A percentile compares a stretch with the other conserved stretches of the same genome.
phyloP scores from a whole-genome alignment of 2,797 vertebrate species.

The Adrianichthys oophorus region DNA sequence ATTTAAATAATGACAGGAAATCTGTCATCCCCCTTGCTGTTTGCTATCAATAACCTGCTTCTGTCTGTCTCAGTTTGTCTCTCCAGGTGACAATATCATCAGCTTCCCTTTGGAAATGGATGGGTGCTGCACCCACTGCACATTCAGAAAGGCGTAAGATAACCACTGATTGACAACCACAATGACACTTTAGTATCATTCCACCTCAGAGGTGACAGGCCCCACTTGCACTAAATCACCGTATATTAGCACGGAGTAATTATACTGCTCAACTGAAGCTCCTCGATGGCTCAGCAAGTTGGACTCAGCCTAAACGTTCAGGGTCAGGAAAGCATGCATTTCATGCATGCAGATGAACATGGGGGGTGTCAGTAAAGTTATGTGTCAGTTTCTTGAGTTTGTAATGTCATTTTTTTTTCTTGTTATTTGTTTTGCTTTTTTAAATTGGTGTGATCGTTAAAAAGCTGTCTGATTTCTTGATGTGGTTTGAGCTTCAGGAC shows the following conservation, averaged over 20 bases:
- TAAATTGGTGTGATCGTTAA: too few species aligned
- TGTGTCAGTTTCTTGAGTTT: too few species aligned
- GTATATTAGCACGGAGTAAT: conserved; percentile 56
- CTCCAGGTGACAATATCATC: conserved; percentile 53
- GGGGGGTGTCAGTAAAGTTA: too few species aligned
- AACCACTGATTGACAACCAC: conserved; percentile 53
- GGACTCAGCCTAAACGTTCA: conserved; percentile 21
- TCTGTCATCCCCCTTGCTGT: conserved; percentile 38
- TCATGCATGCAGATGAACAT: conserved; percentile 13
- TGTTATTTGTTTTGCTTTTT: too few species aligned
- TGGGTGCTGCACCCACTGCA: conserved; percentile 27
- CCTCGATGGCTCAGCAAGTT: conserved; percentile 31
- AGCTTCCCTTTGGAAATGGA: conserved; percentile 46
- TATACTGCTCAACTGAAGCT: conserved; percentile 54
- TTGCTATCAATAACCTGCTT: conserved; percentile 39
- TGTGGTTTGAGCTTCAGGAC: too few species aligned
- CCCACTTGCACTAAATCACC: conserved; percentile 41
- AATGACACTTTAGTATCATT: conserved; percentile 42
- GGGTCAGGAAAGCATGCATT: conserved; percentile 17
- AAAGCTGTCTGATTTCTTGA: too few species aligned
- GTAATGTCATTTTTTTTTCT: too few species aligned
- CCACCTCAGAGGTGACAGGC: conserved; percentile 51
- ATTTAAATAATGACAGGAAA: conserved; percentile 54
- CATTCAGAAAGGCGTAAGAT: conserved; percentile 53
- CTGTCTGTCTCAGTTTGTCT: conserved; percentile 39